These are phyloP conservation scores for Paelopatides confundens DNA, from an alignment of 53 echinoderm and acorn worm species.

Conservation along the genomic window DNA sequence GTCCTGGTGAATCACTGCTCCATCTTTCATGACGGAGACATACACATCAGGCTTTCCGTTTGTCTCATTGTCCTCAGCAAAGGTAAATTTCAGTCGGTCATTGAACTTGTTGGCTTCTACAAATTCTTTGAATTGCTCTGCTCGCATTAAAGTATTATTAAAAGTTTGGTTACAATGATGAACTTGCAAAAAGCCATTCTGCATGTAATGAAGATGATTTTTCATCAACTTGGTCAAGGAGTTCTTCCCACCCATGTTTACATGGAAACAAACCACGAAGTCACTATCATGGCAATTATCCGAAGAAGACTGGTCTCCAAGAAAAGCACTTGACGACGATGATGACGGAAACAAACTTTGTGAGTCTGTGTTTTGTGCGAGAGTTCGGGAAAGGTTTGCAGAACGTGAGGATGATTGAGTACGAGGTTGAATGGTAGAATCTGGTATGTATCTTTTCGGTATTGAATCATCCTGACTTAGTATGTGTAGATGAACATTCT, in stretches of 20 bases:
- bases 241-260: background rate
- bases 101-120: background rate
- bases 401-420: too few species aligned
- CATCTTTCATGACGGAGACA: background rate
- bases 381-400: too few species aligned
- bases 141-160: background rate
- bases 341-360: too few species aligned
- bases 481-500: background rate
- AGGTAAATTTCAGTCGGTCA: background rate
- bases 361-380: too few species aligned
- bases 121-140: background rate
- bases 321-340: too few species aligned
- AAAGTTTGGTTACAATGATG: background rate
- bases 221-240: constrained; percentile 23
- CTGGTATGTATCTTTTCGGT: background rate
- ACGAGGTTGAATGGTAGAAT: too few species aligned
- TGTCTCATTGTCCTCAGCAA: background rate
- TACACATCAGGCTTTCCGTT: background rate
- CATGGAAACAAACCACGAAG: constrained; percentile 14
- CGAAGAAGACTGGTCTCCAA: too few species aligned
- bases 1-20: too few species aligned
- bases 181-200: background rate
- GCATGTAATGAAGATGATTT: background rate
- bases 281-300: background rate
- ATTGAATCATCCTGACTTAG: background rate